Evolutionary conservation across 1,140 invertebrate genomes (phyloP), one percentile per base, ranked within the genome.

Genomic region (Ylistrum balloti): DNA sequence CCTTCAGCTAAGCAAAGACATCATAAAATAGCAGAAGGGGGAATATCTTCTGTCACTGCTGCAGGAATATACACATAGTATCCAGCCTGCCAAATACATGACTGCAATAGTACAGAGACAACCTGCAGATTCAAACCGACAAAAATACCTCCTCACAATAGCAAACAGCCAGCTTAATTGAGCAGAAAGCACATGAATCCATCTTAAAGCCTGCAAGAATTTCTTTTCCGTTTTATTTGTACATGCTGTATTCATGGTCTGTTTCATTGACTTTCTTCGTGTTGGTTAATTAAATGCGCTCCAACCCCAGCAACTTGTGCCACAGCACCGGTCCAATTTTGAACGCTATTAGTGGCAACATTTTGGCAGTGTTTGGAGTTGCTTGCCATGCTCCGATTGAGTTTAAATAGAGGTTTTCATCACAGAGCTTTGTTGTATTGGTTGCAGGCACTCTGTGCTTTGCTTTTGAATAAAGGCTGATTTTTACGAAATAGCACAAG

Each of bases 191-290:
- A 74, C 56, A 74, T 74, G 56, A 74, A 74, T 74, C 56, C 56
- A 74, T 74, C 56, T 74, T 74, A 74, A 74, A 74, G 56, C 56
- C 56, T 74, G n/a, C 56, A n/a, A 74, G 56, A 74, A 74, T 74
- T 74, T 74, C 56, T 74, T 74, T 74, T 74, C 56, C 56, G 56
- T 74, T 74, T 74, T 74, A 74, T 74, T 74, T 74, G 56, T 74
- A 74, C 56, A 74, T 74, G 56, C 17, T 74, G 56, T 74, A 74
- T 74, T n/a, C 56, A 74, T 74, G 56, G 56, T 74, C 56, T 74
- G 56, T 74, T 74, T 74, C 56, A 74, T 74, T 74, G 56, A 74
- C 56, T 74, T 74, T 74, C 56, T n/a, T 28, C 56, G 1, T 74
- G n/a, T 17, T 74, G 56, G 22, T 74, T 74, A 74, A 74, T 74